Base-by-base conservation (phyloP, 1,140 invertebrate species). In the Nylanderia fulva region DNA sequence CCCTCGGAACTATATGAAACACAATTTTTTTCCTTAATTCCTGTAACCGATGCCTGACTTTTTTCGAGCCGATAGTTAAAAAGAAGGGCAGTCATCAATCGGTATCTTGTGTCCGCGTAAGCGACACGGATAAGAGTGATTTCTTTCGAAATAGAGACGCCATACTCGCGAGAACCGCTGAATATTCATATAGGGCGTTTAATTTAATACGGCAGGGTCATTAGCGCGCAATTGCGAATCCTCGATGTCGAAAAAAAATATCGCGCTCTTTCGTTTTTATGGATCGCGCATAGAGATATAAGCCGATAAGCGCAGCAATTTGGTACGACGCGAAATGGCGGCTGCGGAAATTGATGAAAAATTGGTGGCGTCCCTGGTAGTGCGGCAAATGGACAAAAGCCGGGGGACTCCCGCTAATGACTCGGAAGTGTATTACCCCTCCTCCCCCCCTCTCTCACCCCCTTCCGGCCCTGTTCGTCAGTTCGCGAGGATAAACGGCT, bases 371-470 rank as follows among this genome's bases (percentile, higher is more conserved):
- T 77, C 29, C 1, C 29, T 3, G 29, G 1, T 3, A 3, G 1
- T 42, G 60, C 27, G 33, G 36, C 27, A 9, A 9, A 33, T 33
- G 24, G 24, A 7, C 39, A 39, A 42, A 71, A 8, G 45, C 45
- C 45, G 42, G 18, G 18, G 33, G 48, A 58, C 52, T 24, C 13
- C 27, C 66, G 66, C 27, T 82, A 72, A 71, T 82, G 77, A 82
- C 77, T 58, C 77, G 61, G 64, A 60, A 80, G 64, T 71, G 77
- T 71, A 71, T 71, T 80, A 80, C 64, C 63, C 69, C 69, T 15
- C 52, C 48, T 33, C 29, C 29, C 29, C 29, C 29, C n/a, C n/a
- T n/a, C n/a, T n/a, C n/a, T n/a, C 29, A 33, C 3, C 29, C 29
- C 29, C 42, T n/a, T n/a, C n/a, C n/a, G n/a, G n/a, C 52, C 29